A percentile compares a stretch with the other conserved stretches of the same genome.
phyloP scores from a whole-genome alignment of 2,113 vertebrate genomes.

The Geococcyx californianus region DNA sequence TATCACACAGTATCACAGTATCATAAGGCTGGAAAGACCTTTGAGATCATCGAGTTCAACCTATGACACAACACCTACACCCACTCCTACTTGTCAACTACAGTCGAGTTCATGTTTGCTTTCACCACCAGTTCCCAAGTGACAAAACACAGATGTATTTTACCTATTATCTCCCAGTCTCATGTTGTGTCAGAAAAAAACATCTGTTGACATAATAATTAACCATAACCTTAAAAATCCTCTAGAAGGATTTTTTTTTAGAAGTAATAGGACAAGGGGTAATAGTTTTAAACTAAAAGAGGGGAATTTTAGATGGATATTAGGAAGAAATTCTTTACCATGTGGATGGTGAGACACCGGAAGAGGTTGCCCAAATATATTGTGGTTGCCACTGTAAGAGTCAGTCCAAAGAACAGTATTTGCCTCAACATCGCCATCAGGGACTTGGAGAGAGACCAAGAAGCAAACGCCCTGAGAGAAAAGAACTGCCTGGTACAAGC shows the following conservation, averaged over 20 bases:
- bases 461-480: too few species aligned
- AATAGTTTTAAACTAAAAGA: not conserved
- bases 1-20: too few species aligned
- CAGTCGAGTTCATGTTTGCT: not conserved
- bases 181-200: not conserved
- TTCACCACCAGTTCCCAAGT: not conserved
- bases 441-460: too few species aligned
- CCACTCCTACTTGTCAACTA: too few species aligned
- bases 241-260: not conserved
- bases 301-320: not conserved
- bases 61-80: too few species aligned
- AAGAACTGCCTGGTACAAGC: too few species aligned
- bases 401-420: too few species aligned
- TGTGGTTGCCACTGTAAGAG: not conserved
- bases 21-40: too few species aligned
- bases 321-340: not conserved
- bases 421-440: too few species aligned
- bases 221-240: not conserved
- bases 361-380: rapidly evolving
- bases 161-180: not conserved
- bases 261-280: not conserved
- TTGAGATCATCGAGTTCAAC: too few species aligned
- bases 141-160: not conserved
- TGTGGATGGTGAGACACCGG: not conserved
- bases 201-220: not conserved